Evolutionary conservation across 2,113 vertebrate species (phyloP), one percentile per base, ranked within the genome.

Genomic region (Pelodiscus sinensis): DNA sequence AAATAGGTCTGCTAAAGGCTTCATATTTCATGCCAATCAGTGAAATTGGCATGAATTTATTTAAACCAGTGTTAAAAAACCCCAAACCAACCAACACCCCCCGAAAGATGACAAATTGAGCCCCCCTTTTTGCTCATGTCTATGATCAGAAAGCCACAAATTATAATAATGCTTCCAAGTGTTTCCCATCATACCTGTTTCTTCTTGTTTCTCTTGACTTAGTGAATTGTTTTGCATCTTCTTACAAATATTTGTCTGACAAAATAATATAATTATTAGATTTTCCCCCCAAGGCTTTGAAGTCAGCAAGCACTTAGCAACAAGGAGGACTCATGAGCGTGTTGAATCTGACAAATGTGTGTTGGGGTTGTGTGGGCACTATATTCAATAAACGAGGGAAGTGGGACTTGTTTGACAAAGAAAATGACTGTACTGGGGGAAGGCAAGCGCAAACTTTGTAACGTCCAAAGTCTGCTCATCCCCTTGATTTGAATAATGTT

Each of bases 11-110:
- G 27, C 27, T 27, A 62, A 62, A 62, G n/a, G 31, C 35, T 38
- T 71, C n/a, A n/a, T 71, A 71, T 71, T 38, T 71, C 68, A 21
- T 71, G n/a, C 8, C 35, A 75, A 82, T 79, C 51, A 55, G 44
- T 44, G 44, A 6, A 44, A 44, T 44, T 44, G 44, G 44, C 44
- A 44, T 44, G 44, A 79, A 44, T 60, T 19, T 85, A 90, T 86
- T 68, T 25, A 35, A 31, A 90, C 27, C 7, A 22, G 9, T 79
- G 44, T 44, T 79, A 96, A 95, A 81, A 78, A 9, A 24, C 44
- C 22, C 29, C 22, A 71, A 4, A 44, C 12, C 60, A n/a, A 10
- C 21, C 38, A 38, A 71, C 75, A 50, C 18, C 62, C 44, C 44
- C 44, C 44, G 7, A 44, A 44, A 44, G 18, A 14, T 27, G 21